Evolutionary conservation across 1,140 invertebrate species (phyloP), one percentile per base, ranked within the genome.

Genomic region (Caenorhabditis tropicalis): DNA sequence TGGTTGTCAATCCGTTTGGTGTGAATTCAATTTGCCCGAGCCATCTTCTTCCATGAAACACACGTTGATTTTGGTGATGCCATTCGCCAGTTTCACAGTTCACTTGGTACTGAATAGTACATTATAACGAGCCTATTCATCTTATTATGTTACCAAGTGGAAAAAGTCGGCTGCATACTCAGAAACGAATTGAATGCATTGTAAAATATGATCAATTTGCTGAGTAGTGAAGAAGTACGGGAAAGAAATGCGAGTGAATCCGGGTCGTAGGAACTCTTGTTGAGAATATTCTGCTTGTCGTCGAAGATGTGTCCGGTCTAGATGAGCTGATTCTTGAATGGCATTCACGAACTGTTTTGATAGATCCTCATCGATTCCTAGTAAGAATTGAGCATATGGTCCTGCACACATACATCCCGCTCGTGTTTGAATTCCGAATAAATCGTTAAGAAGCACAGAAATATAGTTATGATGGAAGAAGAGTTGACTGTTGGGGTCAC

Each of bases 401-500:
- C 95, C 94, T 49, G 95, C 94, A 92, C 95, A 95, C 0, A 94
- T 94, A 92, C 95, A 95, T 1, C 95, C 95, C 10, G 95, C 95
- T 87, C 96, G 93, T 0, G 95, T 94, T 92, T 97, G 96, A 51
- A 97, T 95, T 0, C 96, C 96, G 90, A 96, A 97, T 12, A 97
- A 93, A 90, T 97, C 96, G 89, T 97, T 97, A 4, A 97, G 93
- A 0, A 97, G 92, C 1, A 95, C 94, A 88, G 94, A 95, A 0
- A 96, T 94, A 91, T 95, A 97, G 91, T 96, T 96, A 89, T 96
- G 95, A 91, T 97, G 96, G 0, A 97, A 93, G 89, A 95, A 96
- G 2, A 94, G 94, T 6, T 95, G 95, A 79, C 89, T 92, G 0
- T 94, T 94, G 91, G 96, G 95, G 81, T 94, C 93, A 65, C 48